These are phyloP conservation scores for Ephestia elutella DNA, from an alignment of 1,140 invertebrate genomes.

Conservation along the genomic window DNA sequence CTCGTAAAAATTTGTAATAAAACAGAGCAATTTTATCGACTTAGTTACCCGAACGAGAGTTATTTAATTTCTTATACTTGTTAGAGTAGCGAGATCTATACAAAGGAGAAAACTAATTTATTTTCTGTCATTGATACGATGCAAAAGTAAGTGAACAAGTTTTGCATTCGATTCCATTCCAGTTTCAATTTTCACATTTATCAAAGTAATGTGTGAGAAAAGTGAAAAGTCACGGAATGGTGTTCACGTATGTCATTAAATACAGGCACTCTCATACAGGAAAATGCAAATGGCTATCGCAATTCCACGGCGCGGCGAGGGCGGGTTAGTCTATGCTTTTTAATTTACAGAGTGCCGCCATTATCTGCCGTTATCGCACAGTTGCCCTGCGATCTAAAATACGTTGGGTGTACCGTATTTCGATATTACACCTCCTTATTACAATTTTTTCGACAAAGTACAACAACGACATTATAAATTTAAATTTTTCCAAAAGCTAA, in stretches of 20 bases:
- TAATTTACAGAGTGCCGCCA: constrained; percentile 49
- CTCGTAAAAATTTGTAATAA: too few species aligned
- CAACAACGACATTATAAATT: too few species aligned
- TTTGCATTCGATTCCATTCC: too few species aligned
- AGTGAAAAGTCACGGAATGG: constrained; percentile 2
- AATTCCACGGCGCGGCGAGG: constrained; percentile 30
- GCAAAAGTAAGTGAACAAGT: too few species aligned
- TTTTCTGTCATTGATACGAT: too few species aligned
- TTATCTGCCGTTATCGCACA: constrained; percentile 35
- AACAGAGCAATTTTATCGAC: too few species aligned
- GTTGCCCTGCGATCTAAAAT: constrained; percentile 39
- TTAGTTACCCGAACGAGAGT: too few species aligned
- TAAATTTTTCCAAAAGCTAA: too few species aligned
- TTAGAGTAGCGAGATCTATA: too few species aligned
- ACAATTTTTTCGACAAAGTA: constrained; percentile 25
- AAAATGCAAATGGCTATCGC: constrained; percentile 39
- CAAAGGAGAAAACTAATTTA: too few species aligned
- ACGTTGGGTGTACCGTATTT: constrained; percentile 33
- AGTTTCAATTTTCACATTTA: too few species aligned
- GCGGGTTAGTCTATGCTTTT: constrained; percentile 37
- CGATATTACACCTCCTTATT: constrained; percentile 26
- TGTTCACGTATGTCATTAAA: constrained; percentile 8
- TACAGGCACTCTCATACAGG: constrained; percentile 23
- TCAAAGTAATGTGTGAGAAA: background rate
- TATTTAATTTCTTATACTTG: too few species aligned